A percentile compares a stretch with the other conserved stretches of the same genome.
phyloP scores from a whole-genome alignment of 2,888 invertebrate species.

The Phortica okadai region DNA sequence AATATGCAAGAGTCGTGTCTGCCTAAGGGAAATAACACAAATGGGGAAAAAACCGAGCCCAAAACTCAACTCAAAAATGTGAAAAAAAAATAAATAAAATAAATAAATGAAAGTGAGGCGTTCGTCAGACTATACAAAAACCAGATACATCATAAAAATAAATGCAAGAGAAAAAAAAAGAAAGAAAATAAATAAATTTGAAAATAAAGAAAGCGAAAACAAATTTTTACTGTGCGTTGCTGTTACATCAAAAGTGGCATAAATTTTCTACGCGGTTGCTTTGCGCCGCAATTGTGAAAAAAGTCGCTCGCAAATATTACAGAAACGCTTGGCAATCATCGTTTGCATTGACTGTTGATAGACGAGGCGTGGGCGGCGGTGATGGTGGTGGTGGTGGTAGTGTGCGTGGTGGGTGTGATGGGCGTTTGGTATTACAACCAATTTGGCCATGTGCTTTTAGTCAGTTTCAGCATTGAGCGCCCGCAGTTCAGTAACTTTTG shows the following conservation, averaged over 20 bases:
- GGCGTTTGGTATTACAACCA: background rate
- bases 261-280: slow-evolving; percentile 21
- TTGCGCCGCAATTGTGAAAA: background rate
- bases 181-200: background rate
- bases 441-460: slow-evolving; percentile 20
- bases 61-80: background rate
- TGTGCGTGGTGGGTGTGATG: background rate
- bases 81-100: slow-evolving; percentile 28
- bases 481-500: slow-evolving; percentile 9
- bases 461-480: background rate
- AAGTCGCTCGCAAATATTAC: background rate
- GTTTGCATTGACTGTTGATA: background rate
- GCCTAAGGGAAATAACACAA: slow-evolving; percentile 1
- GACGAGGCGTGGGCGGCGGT: background rate
- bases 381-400: background rate
- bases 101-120: background rate
- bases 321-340: background rate
- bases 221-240: background rate
- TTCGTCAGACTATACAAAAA: slow-evolving; percentile 10
- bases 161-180: background rate
- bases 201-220: background rate
- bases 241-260: slow-evolving; percentile 30
- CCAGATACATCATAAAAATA: slow-evolving; percentile 15
- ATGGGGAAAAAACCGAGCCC: background rate
- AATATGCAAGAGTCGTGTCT: slow-evolving; percentile 59